Base-by-base conservation (phyloP, 2,888 invertebrate species). In the Leistus spinibarbis region DNA sequence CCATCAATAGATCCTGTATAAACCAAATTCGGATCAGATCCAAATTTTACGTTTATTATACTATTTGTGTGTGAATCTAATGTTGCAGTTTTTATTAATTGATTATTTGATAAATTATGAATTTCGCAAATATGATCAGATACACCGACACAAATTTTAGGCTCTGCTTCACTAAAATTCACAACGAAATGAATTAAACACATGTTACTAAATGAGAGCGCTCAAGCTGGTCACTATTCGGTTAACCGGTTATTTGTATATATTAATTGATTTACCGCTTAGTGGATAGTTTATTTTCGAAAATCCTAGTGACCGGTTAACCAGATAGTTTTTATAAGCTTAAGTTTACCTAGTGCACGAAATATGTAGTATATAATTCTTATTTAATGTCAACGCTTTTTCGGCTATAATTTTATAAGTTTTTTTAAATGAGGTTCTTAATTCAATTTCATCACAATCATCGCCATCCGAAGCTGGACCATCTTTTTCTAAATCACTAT, bases 301-400 rank as follows among this genome's bases (percentile, higher is more conserved):
- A n/a, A n/a, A n/a, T n/a, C n/a, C n/a, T n/a, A n/a, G n/a, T n/a
- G n/a, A n/a, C n/a, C n/a, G n/a, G n/a, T n/a, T n/a, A n/a, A n/a
- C n/a, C n/a, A n/a, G n/a, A n/a, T n/a, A n/a, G n/a, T n/a, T n/a
- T n/a, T n/a, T 27, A 54, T 9, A 53, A 70, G 3, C 22, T 40
- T 0, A 54, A 56, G 78, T 79, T 77, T 84, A 90, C 91, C 86
- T 87, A 69, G 89, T 88, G 2, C 88, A 89, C 78, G 87, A 86
- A 77, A 93, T 81, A 73, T 88, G 88, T 62, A 92, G 87, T 68
- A 92, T 86, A 80, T 92, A 93, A 2, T 88, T 87, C 76, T 89
- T 87, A 27, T 88, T 86, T 0, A 87, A 79, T 0, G 89, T 87
- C 40, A 90, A 86, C 0, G 87, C 85, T 66, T 87, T 88, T 84